A percentile compares a stretch with the other conserved stretches of the same genome.
These are phyloP conservation scores for Aleiodes sp. DNA, from an alignment of 1,140 invertebrate species.

Conservation along the genomic window DNA sequence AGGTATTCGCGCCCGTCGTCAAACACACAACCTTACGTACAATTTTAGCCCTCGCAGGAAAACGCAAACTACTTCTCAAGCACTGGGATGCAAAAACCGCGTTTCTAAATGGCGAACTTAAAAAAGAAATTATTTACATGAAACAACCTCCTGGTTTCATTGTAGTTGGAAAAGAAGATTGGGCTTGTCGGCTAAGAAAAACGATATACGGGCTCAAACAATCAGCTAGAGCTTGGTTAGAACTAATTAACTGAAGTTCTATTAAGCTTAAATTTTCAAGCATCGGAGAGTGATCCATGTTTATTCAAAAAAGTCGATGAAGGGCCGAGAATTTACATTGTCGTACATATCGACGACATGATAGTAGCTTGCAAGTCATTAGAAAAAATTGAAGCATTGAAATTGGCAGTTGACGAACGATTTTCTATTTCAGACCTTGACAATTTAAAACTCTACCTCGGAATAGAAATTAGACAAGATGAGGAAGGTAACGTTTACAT, in stretches of 20 bases:
- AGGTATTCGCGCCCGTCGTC: neutral
- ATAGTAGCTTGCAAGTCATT: conserved; percentile 39
- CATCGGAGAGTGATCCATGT: conserved; percentile 47
- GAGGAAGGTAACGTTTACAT: neutral
- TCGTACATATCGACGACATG: conserved; percentile 55
- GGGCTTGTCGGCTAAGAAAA: conserved; percentile 47
- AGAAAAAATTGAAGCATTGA: neutral
- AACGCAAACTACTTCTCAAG: neutral
- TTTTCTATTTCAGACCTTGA: neutral
- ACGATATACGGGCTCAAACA: conserved; percentile 57
- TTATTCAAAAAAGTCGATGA: conserved; percentile 44
- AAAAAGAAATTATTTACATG: conserved; percentile 55
- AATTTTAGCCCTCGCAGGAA: neutral
- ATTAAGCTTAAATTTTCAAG: conserved; percentile 39
- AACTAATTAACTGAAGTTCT: conserved; percentile 43
- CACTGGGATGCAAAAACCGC: conserved; percentile 58
- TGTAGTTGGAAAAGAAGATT: conserved; percentile 29
- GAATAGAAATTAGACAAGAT: neutral
- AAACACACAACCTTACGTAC: neutral
- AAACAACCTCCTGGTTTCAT: conserved; percentile 43
- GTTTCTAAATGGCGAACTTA: conserved; percentile 51
- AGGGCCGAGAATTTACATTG: conserved; percentile 39
- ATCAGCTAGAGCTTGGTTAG: conserved; percentile 47
- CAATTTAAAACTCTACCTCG: neutral
- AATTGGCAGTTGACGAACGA: neutral